phyloP scores from a whole-genome alignment of 64 coral and sea anemone genomes.

The Orbicella faveolata region DNA sequence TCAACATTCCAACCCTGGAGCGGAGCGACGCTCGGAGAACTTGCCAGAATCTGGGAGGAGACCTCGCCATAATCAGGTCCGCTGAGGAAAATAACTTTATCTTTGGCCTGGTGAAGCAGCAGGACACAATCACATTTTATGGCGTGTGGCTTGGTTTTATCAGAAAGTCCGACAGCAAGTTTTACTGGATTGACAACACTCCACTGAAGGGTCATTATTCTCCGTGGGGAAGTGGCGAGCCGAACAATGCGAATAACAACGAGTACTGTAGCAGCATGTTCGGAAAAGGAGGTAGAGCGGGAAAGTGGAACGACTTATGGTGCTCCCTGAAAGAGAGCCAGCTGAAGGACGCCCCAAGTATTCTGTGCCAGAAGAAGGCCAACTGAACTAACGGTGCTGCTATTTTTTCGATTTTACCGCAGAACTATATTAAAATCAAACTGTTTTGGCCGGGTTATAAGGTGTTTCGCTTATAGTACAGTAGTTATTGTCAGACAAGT shows the following conservation, averaged over 20 bases:
- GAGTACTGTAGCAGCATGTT: not conserved
- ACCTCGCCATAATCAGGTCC: not conserved
- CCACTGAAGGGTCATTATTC: not conserved
- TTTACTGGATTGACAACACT: not conserved
- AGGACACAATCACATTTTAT: not conserved
- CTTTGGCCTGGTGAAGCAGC: not conserved
- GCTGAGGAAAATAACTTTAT: not conserved
- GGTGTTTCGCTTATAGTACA: too few relatives aligned
- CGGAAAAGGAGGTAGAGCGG: not conserved
- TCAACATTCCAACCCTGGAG: not conserved
- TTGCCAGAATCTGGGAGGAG: slow-evolving; percentile 2
- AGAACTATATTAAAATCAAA: not conserved
- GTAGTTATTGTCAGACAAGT: too few relatives aligned
- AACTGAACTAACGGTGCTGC: not conserved
- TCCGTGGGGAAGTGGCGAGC: not conserved
- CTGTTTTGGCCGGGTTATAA: too few relatives aligned
- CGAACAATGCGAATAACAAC: not conserved
- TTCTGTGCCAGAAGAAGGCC: not conserved
- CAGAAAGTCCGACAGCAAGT: not conserved
- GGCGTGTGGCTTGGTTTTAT: not conserved
- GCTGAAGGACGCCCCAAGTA: not conserved
- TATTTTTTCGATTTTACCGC: not conserved
- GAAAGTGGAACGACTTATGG: not conserved
- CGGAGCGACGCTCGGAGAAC: not conserved
- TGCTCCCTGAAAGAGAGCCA: not conserved